Evolutionary conservation across 2,113 vertebrate species (phyloP).

Genomic region (Callopanchax toddi): DNA sequence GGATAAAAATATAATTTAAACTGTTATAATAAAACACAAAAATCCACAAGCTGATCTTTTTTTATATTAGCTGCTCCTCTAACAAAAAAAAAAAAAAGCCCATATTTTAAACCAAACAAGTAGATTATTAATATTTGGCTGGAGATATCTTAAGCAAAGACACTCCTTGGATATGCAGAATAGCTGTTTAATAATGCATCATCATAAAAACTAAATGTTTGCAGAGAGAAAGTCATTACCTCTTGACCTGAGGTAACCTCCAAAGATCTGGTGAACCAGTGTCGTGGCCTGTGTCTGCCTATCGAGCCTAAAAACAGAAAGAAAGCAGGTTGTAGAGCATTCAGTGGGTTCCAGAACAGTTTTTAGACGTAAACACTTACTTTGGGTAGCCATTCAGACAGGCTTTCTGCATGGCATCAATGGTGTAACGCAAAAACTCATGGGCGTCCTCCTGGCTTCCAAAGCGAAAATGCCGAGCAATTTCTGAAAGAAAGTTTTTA

Average conservation of each 20-base stretch:
- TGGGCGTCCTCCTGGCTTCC: conserved; percentile 96
- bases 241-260: conserved; percentile 93
- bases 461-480: conserved; percentile 91
- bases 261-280: conserved; percentile 95
- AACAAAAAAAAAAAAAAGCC: too few species aligned
- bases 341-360: neutral
- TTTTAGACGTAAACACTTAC: conserved; percentile 72
- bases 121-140: neutral
- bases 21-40: neutral
- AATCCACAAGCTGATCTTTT: too few species aligned
- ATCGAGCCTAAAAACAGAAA: conserved; percentile 83
- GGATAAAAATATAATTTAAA: neutral
- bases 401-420: conserved; percentile 97
- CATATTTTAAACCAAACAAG: too few species aligned
- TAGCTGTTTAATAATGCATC: neutral
- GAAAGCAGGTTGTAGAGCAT: neutral
- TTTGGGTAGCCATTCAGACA: conserved; percentile 90
- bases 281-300: conserved; percentile 95
- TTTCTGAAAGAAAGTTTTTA: too few species aligned
- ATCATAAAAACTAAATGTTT: neutral
- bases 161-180: neutral
- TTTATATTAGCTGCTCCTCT: too few species aligned
- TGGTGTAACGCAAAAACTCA: conserved; percentile 93
- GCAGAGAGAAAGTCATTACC: conserved; percentile 75
- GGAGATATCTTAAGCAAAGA: neutral